Conservation (phyloP, 2,888 invertebrate genomes). For the Dryobotodes eremita region DNA sequence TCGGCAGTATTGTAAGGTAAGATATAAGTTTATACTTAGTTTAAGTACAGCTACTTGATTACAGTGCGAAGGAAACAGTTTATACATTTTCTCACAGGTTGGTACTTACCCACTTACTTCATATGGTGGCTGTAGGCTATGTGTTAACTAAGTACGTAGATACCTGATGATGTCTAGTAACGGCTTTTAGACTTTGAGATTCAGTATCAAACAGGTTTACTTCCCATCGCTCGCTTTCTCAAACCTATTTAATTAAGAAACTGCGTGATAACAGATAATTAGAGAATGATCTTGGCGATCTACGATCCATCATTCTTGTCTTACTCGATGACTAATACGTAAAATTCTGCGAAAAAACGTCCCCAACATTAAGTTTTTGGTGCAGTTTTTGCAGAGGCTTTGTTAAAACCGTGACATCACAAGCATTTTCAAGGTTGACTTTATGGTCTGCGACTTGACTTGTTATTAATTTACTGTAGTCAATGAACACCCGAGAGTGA, state of each 20-base stretch:
- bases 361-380: constrained; percentile 27
- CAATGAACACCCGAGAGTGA: neutral
- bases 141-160: constrained; percentile 14
- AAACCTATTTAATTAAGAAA: neutral
- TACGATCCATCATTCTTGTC: constrained; percentile 65
- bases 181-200: constrained; percentile 1
- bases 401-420: constrained; percentile 33
- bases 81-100: constrained; percentile 63
- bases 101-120: constrained; percentile 47
- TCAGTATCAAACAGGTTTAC: constrained; percentile 2
- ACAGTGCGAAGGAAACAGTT: constrained; percentile 18
- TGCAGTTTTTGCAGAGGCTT: constrained; percentile 45
- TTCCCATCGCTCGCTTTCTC: neutral
- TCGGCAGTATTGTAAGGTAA: constrained; percentile 70
- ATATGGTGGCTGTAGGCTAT: constrained; percentile 34
- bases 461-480: constrained; percentile 11
- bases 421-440: constrained; percentile 33
- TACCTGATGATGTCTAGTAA: constrained; percentile 4
- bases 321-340: constrained; percentile 72
- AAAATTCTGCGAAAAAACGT: constrained; percentile 56
- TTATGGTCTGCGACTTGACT: constrained; percentile 26
- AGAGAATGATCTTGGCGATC: constrained; percentile 37
- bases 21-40: constrained; percentile 38
- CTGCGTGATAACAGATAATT: constrained; percentile 10
- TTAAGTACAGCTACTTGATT: constrained; percentile 36